Conservation (phyloP, 2,113 vertebrate genomes). For the Antigone vipio region DNA sequence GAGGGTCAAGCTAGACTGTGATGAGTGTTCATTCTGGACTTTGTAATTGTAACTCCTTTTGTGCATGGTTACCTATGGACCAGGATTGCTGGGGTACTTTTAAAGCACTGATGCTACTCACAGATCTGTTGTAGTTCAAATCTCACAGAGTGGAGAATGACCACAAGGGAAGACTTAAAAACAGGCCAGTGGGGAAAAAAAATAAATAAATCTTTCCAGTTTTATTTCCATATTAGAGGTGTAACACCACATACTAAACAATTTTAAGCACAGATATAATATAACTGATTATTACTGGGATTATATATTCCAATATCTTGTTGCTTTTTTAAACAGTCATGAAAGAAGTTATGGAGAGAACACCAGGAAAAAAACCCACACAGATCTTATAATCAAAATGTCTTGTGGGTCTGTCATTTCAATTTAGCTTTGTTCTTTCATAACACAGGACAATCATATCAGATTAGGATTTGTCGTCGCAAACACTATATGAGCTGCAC, state of each 20-base stretch:
- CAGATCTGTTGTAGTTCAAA: background rate
- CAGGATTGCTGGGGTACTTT: background rate
- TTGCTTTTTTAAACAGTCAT: background rate
- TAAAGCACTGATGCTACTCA: background rate
- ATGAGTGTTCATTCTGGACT: background rate
- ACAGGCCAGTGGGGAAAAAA: background rate
- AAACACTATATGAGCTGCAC: background rate
- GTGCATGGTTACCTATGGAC: background rate
- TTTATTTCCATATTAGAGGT: background rate
- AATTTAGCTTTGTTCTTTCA: background rate
- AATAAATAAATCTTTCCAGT: accelerated
- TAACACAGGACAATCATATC: background rate
- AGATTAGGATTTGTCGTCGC: background rate
- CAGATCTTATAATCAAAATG: background rate
- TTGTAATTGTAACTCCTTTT: background rate
- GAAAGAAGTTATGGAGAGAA: background rate
- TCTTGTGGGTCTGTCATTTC: background rate
- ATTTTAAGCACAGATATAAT: background rate
- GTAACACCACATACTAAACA: background rate
- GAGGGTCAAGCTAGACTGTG: background rate
- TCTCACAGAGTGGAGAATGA: background rate
- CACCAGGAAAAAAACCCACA: accelerated
- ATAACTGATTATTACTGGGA: background rate
- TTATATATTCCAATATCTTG: background rate
- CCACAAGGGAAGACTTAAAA: background rate